Evolutionary conservation across 1,140 invertebrate genomes (phyloP).

Genomic region (Papilio polyxenes): DNA sequence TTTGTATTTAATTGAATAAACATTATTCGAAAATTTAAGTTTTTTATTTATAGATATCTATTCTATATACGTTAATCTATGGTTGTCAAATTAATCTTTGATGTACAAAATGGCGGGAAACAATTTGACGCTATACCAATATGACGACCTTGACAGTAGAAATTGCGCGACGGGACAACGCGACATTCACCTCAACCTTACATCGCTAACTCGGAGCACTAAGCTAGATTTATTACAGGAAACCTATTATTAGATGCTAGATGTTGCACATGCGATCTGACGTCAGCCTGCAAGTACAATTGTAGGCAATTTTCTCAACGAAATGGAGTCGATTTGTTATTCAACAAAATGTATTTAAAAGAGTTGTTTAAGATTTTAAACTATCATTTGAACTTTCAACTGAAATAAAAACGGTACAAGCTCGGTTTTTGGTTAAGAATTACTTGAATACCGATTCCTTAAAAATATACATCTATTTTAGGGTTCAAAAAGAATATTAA

Average conservation of each 20-base stretch:
- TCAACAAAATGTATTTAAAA: no score
- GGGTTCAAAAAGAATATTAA: no score
- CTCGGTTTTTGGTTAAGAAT: no score
- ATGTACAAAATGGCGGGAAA: neutral
- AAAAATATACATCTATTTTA: no score
- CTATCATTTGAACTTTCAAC: no score
- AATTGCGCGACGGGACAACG: neutral
- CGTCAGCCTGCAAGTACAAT: slow-evolving; percentile 4
- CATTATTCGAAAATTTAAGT: no score
- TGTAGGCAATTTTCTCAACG: neutral
- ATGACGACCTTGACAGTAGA: slow-evolving; percentile 24
- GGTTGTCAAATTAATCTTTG: neutral
- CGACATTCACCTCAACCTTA: slow-evolving; percentile 25
- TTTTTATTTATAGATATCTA: no score
- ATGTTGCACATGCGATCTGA: slow-evolving; percentile 17
- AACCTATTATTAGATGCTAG: slow-evolving; percentile 18
- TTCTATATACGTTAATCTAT: neutral
- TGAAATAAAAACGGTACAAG: no score
- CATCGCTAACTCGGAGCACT: neutral
- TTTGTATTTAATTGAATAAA: no score
- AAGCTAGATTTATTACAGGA: slow-evolving; percentile 33
- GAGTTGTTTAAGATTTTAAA: no score
- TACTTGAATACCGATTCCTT: no score
- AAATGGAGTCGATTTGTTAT: no score
- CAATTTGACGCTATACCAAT: neutral